Conservation (phyloP, 2,888 invertebrate genomes). For the Helleia helle region DNA sequence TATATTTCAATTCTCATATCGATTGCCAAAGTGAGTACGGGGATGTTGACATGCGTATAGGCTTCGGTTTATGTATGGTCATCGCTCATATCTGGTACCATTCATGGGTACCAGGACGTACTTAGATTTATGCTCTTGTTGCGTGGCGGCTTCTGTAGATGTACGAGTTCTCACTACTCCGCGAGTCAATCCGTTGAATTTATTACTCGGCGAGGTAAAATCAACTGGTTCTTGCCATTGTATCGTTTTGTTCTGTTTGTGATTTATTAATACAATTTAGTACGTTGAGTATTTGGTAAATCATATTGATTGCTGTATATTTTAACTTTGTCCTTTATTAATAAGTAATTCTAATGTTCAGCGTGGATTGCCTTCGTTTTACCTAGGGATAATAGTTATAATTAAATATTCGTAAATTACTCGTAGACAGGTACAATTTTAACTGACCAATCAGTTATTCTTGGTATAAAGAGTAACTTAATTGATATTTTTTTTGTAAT, state of each 20-base stretch:
- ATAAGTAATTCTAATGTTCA: too few species aligned
- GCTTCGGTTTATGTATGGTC: slow-evolving; percentile 37
- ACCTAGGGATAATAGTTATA: too few species aligned
- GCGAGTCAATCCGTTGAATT: slow-evolving; percentile 61
- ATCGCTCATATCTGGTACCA: slow-evolving; percentile 58
- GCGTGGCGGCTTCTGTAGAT: slow-evolving; percentile 62
- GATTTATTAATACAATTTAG: slow-evolving; percentile 36
- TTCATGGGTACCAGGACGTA: slow-evolving; percentile 54
- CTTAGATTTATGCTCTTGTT: slow-evolving; percentile 63
- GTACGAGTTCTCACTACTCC: slow-evolving; percentile 61
- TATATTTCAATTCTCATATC: slow-evolving; percentile 66
- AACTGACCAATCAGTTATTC: too few species aligned
- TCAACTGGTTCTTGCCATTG: slow-evolving; percentile 44
- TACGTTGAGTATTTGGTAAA: neutral
- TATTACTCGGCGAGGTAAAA: slow-evolving; percentile 42
- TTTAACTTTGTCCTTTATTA: too few species aligned
- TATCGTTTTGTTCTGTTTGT: slow-evolving; percentile 51
- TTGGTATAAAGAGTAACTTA: too few species aligned
- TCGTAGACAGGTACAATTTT: too few species aligned
- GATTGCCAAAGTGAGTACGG: slow-evolving; percentile 60
- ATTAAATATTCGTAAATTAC: too few species aligned
- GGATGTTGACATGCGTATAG: slow-evolving; percentile 37
- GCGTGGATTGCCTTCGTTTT: too few species aligned
- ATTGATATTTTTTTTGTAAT: too few species aligned
- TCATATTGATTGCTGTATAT: too few species aligned